Evolutionary conservation across 2,797 vertebrate genomes (phyloP).

Genomic region (Leptodactylus fallax): DNA sequence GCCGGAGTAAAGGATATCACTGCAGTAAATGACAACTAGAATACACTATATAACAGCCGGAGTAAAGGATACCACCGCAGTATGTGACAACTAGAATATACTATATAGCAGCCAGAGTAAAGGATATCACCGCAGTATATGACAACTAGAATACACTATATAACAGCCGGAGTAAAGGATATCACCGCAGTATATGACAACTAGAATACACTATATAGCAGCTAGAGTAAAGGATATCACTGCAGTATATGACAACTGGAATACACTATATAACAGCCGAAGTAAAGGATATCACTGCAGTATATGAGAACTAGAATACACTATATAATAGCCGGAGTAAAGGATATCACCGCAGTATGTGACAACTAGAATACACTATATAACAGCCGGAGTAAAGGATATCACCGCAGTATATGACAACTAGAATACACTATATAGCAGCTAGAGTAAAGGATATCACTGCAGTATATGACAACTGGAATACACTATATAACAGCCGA

Average conservation of each 20-base stretch:
- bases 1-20: too few relatives aligned
- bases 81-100: too few relatives aligned
- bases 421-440: not conserved
- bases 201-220: not conserved
- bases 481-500: too few relatives aligned
- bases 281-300: not conserved
- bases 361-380: too few relatives aligned
- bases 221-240: not conserved
- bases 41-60: too few relatives aligned
- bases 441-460: not conserved
- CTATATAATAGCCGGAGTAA: too few relatives aligned
- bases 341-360: not conserved
- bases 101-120: too few relatives aligned
- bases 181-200: not conserved
- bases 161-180: not conserved
- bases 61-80: too few relatives aligned
- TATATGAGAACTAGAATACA: not conserved
- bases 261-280: not conserved
- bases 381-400: too few relatives aligned
- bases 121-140: too few relatives aligned
- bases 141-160: not conserved
- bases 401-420: too few relatives aligned
- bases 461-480: not conserved
- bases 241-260: not conserved
- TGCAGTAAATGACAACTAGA: too few relatives aligned